Conservation (phyloP, 2,113 vertebrate genomes). For the Lipotes vexillifer region DNA sequence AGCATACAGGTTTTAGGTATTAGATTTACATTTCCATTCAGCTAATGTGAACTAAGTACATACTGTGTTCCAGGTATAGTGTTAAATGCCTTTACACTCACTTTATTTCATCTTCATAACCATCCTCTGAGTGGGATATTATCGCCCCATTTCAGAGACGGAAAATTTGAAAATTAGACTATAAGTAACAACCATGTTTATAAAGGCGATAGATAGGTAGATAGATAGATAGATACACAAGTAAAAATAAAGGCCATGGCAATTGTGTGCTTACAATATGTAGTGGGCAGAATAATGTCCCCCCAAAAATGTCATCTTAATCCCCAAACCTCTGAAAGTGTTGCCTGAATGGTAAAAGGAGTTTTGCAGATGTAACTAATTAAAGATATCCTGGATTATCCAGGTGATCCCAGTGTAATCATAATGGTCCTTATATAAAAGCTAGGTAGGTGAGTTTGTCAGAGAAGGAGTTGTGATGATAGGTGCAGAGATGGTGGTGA, state of each 20-base stretch:
- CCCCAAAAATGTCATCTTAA: not conserved
- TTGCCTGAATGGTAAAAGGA: constrained; percentile 4
- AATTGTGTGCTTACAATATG: not conserved
- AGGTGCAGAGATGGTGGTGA: not conserved
- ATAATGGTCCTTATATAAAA: not conserved
- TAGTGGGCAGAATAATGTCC: not conserved
- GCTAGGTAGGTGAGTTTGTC: not conserved
- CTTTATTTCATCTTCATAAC: constrained; percentile 29
- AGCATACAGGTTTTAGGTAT: not conserved
- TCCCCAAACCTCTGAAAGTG: not conserved
- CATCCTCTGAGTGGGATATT: not conserved
- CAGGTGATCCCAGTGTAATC: not conserved
- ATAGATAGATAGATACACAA: not conserved
- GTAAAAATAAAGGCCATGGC: not conserved
- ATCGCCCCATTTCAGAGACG: not conserved
- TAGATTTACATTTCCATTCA: constrained; percentile 31
- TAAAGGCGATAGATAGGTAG: not conserved
- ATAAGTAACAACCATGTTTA: not conserved
- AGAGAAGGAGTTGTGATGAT: not conserved
- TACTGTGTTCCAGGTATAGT: not conserved
- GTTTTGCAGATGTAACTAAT: not conserved
- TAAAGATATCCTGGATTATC: not conserved
- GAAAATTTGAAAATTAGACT: constrained; percentile 4
- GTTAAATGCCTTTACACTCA: not conserved
- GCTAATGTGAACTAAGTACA: not conserved